phyloP scores from a whole-genome alignment of 2,888 invertebrate genomes.

The Anorthoa munda region DNA sequence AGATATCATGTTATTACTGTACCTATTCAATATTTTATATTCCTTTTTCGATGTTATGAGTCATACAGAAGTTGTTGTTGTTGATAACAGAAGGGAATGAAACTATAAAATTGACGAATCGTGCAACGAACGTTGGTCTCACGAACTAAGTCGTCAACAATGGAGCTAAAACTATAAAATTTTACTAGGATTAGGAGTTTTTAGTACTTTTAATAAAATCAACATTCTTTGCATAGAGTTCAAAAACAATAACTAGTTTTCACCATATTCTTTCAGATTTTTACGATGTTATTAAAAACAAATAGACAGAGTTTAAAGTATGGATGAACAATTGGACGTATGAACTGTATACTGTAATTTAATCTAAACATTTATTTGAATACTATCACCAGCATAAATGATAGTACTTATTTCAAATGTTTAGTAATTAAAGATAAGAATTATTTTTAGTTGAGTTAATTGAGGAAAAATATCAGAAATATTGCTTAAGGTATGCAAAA shows the following conservation, averaged over 20 bases:
- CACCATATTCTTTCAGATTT: too few species aligned
- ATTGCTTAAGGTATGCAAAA: not conserved
- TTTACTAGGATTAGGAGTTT: conserved; percentile 12
- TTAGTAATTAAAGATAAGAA: not conserved
- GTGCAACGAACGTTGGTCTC: conserved; percentile 24
- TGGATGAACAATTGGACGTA: too few species aligned
- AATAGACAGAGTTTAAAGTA: too few species aligned
- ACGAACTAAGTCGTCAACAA: conserved; percentile 29
- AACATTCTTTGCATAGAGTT: too few species aligned
- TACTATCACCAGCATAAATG: not conserved
- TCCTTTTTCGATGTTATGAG: not conserved
- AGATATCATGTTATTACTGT: conserved; percentile 12
- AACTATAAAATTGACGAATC: conserved; percentile 16
- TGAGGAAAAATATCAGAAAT: not conserved
- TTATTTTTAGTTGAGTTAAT: not conserved
- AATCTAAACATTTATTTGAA: not conserved
- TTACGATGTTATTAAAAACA: too few species aligned
- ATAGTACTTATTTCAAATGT: not conserved
- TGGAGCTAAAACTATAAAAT: conserved; percentile 30
- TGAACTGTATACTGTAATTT: too few species aligned
- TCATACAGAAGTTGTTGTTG: conserved; percentile 8
- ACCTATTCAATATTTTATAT: conserved; percentile 12
- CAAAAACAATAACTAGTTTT: too few species aligned
- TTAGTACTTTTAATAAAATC: not conserved
- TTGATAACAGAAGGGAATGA: conserved; percentile 2